These are phyloP conservation scores for Brachionus rubens DNA, from an alignment of 1,140 invertebrate species.

Conservation along the genomic window DNA sequence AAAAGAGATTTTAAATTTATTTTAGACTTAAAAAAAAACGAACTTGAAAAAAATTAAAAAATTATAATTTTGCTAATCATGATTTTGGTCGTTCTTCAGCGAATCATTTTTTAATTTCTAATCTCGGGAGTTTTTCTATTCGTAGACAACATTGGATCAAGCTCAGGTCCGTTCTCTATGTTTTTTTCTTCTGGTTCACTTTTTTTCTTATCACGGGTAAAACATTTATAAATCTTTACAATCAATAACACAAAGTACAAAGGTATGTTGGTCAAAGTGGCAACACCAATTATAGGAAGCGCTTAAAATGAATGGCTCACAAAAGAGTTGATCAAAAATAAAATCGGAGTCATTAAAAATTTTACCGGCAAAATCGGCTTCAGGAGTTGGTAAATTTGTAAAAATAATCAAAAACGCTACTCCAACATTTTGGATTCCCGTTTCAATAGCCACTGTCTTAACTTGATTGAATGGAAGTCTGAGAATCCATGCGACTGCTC, in stretches of 20 bases:
- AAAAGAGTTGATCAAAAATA: no score
- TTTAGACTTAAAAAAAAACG: no score
- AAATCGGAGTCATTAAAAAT: slow-evolving; percentile 71
- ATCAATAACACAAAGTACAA: slow-evolving; percentile 11
- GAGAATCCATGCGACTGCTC: slow-evolving; percentile 50
- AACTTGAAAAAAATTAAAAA: no score
- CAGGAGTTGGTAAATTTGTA: slow-evolving; percentile 59
- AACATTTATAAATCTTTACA: background rate
- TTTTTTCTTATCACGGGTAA: background rate
- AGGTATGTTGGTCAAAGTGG: slow-evolving; percentile 25
- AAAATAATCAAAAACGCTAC: slow-evolving; percentile 61
- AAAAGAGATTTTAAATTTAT: no score
- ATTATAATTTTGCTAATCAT: no score
- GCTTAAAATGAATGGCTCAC: slow-evolving; percentile 82
- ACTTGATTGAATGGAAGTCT: slow-evolving; percentile 54
- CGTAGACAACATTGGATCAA: slow-evolving; percentile 4
- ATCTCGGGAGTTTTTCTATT: no score
- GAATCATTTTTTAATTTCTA: no score
- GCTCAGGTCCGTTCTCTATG: background rate
- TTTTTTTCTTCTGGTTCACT: background rate
- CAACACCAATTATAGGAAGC: slow-evolving; percentile 68
- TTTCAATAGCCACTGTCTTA: slow-evolving; percentile 63
- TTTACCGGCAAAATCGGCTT: slow-evolving; percentile 60
- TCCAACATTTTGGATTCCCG: slow-evolving; percentile 62
- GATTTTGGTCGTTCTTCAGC: no score